A percentile compares a stretch with the other conserved stretches of the same genome.
These are phyloP conservation scores for Corbicula japonica DNA, from an alignment of 2,888 invertebrate genomes.

Conservation along the genomic window DNA sequence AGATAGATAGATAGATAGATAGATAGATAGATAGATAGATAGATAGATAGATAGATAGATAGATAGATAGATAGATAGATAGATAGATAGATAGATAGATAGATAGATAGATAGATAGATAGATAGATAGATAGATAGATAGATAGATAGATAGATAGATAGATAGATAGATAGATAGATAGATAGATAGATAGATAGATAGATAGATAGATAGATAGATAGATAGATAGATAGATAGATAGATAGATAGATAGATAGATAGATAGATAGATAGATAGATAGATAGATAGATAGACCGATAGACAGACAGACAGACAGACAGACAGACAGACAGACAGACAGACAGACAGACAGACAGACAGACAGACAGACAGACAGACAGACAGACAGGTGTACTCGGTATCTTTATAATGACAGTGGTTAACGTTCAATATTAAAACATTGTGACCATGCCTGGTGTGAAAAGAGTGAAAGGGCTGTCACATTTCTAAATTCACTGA, in stretches of 20 bases:
- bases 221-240: neutral
- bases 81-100: slow-evolving; percentile 16
- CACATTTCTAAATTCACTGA: too few species aligned
- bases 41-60: slow-evolving; percentile 16
- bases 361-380: slow-evolving; percentile 18
- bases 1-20: slow-evolving; percentile 4
- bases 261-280: neutral
- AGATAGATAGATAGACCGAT: slow-evolving; percentile 7
- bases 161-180: slow-evolving; percentile 4
- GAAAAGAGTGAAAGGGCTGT: too few species aligned
- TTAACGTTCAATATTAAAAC: too few species aligned
- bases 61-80: slow-evolving; percentile 16
- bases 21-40: slow-evolving; percentile 16
- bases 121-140: slow-evolving; percentile 4
- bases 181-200: slow-evolving; percentile 4
- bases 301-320: slow-evolving; percentile 18
- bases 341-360: slow-evolving; percentile 18
- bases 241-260: neutral
- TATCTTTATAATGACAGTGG: too few species aligned
- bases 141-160: slow-evolving; percentile 4
- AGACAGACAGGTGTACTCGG: neutral
- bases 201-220: slow-evolving; percentile 4
- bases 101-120: slow-evolving; percentile 7
- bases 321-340: slow-evolving; percentile 18
- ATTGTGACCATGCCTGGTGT: too few species aligned